A percentile compares a stretch with the other conserved stretches of the same genome.
These are phyloP conservation scores for Lasius platythorax DNA, from an alignment of 2,888 invertebrate species.

Conservation along the genomic window DNA sequence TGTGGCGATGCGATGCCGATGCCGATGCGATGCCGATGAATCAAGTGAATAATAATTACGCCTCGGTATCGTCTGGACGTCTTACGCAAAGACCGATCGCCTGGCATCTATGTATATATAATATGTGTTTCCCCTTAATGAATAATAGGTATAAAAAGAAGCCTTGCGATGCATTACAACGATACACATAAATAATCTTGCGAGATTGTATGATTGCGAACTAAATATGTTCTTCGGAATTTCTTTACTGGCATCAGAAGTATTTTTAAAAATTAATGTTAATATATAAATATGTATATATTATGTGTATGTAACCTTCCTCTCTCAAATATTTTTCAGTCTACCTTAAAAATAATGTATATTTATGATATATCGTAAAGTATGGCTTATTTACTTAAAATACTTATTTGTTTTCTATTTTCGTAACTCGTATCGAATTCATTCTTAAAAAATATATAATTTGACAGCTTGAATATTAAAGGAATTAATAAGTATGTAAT, in stretches of 20 bases:
- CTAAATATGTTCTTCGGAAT: not conserved
- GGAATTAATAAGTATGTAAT: not conserved
- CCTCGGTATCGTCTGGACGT: conserved; percentile 35
- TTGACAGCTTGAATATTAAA: not conserved
- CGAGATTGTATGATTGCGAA: conserved; percentile 7
- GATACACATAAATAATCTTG: conserved; percentile 10
- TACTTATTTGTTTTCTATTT: not conserved
- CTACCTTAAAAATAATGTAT: not conserved
- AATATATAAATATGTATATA: not conserved
- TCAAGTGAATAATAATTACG: conserved; percentile 50
- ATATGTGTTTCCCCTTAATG: conserved; percentile 45
- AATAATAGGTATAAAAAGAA: conserved; percentile 42
- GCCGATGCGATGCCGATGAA: conserved; percentile 29
- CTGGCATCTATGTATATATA: conserved; percentile 35
- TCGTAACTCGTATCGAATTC: not conserved
- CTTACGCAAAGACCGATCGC: conserved; percentile 49
- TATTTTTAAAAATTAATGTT: conserved; percentile 1
- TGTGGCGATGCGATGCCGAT: conserved; percentile 11
- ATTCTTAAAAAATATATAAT: not conserved
- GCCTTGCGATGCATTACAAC: conserved; percentile 34
- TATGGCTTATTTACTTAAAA: not conserved
- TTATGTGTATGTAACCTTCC: not conserved
- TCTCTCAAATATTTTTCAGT: not conserved
- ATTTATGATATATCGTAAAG: not conserved
- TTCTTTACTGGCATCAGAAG: not conserved